phyloP scores from a whole-genome alignment of 2,113 vertebrate genomes.

The Pterocles orientalis region DNA sequence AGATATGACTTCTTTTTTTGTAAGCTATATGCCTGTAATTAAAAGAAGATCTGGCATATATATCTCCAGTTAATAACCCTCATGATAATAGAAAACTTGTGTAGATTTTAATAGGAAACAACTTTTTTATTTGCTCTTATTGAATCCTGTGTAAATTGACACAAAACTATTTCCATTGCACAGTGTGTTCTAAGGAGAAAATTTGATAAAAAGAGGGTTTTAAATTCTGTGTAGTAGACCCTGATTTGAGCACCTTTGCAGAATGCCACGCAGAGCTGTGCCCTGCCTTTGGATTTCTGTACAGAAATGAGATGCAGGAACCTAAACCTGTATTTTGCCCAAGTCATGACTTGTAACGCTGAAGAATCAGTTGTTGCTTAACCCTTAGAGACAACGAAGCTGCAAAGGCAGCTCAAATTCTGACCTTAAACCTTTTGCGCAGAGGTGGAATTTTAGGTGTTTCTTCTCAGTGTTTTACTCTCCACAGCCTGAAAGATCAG shows the following conservation, averaged over 20 bases:
- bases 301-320: neutral
- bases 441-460: neutral
- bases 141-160: constrained; percentile 10
- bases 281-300: neutral
- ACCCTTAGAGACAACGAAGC: neutral
- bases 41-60: constrained; percentile 43
- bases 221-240: neutral
- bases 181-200: neutral
- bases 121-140: constrained; percentile 30
- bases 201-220: neutral
- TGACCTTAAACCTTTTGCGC: neutral
- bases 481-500: neutral
- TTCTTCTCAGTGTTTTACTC: neutral
- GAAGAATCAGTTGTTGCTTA: neutral
- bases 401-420: neutral
- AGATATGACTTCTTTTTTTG: constrained; percentile 51
- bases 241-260: neutral
- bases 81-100: constrained; percentile 38
- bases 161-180: neutral
- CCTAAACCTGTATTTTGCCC: neutral
- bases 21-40: constrained; percentile 59
- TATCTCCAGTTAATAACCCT: constrained; percentile 41
- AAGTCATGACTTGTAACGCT: neutral
- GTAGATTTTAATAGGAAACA: constrained; percentile 49
- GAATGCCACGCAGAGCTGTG: neutral